Evolutionary conservation across 1,140 invertebrate species (phyloP), one percentile per base, ranked within the genome.

Genomic region (Zaprionus africanus): DNA sequence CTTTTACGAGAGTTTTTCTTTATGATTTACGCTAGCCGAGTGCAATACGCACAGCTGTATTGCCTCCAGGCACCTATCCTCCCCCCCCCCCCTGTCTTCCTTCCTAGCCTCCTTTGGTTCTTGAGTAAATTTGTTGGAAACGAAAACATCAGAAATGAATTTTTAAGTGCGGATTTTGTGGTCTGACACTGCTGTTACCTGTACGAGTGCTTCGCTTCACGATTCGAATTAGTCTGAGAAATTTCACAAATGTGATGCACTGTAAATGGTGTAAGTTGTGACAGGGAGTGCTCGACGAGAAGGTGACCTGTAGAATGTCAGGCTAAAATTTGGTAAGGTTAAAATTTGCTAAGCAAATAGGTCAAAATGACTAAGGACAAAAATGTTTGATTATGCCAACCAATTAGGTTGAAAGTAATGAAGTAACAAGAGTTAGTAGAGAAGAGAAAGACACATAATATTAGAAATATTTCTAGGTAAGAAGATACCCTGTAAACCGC

Each of bases 1-100:
- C 79, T 81, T 81, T 81, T 76, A 81, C 79, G 79, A 81, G 79
- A 81, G 76, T 81, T 81, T 79, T 81, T 81, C 76, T 81, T 78
- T 81, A 81, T 81, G 79, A 81, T 81, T 81, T 81, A 81, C 76
- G 76, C 53, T 59, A 53, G 31, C 59, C 67, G 22, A 72, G 43
- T 79, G 73, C 77, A 76, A 76, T 61, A 71, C 69, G 59, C 66
- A 24, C 38, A 51, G 41, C 65, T 49, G 41, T 46, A 46, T n/a
- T 17, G 41, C 31, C 31, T 26, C 41, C 49, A 34, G 31, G 31
- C 13, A 19, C 28, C 26, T 36, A 7, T 22, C 38, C 13, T 22
- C 13, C 41, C 7, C n/a, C 36, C 0, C n/a, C 31, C 3, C 9
- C 11, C 9, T 34, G 31, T 56, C 7, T 38, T 43, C 31, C 26